Base-by-base conservation (phyloP, 53 echinoderm and acorn worm genomes). In the Pentamera pediparva region DNA sequence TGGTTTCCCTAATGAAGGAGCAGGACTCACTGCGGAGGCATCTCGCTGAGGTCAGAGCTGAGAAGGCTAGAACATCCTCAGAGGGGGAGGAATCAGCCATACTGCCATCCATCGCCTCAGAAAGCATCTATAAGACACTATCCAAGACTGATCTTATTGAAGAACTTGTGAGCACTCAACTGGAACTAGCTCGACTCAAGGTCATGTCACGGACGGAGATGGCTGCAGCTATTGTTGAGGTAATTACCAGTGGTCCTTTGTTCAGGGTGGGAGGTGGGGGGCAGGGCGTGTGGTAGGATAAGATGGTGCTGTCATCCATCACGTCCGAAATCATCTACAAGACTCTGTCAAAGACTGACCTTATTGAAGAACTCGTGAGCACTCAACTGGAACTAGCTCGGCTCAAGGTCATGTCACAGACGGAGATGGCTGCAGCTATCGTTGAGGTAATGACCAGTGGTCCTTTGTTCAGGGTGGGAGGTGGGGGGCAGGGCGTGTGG, bases 1-100 rank as follows among this genome's bases (percentile, higher is more conserved):
- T 87, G 87, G 75, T 87, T 13, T 49, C 70, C 37, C 61, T 87
- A 8, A 61, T 87, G 21, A 81, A 87, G 39, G 87, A 87, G 64
- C 87, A 87, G 36, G 35, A 70, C 2, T 78, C 82, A 18, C 62
- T 87, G 32, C 52, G 82, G 24, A 75, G 78, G 29, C 65, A 77
- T 39, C 82, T 87, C 6, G 48, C 56, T 6, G 81, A 72, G 17
- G 40, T 86, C 2, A 61, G 43, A 24, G 70, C 47, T 28, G 32
- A 28, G 58, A 57, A 57, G 26, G 17, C 11, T 3, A 28, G 11
- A 17, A 57, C 70, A 17, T 33, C 77, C 25, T 37, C 63, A 60
- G 65, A 21, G 29, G 29, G 15, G 20, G 56, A 69, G 32, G 50
- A 29, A 19, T 28, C 39, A 41, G 13, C 35, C 1, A 3, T 4